Evolutionary conservation across 92 coral and sea anemone species (phyloP).

Genomic region (Palythoa grandiflora): DNA sequence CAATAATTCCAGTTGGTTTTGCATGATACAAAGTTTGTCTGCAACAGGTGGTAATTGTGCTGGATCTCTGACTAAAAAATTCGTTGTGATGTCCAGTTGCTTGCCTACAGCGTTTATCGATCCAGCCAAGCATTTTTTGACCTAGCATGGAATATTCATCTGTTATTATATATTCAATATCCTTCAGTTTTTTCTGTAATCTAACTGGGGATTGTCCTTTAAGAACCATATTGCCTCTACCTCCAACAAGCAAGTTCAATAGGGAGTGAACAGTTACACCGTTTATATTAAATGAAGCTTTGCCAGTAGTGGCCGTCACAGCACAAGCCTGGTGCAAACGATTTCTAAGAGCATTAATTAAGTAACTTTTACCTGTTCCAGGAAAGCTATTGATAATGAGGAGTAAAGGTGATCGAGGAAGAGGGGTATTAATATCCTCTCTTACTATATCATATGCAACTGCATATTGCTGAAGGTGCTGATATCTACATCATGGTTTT

Average conservation of each 20-base stretch:
- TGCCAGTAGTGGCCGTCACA: no score
- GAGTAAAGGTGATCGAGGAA: neutral
- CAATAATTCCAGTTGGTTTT: neutral
- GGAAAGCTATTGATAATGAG: neutral
- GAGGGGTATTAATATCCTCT: neutral
- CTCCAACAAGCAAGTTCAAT: no score
- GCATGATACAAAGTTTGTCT: neutral
- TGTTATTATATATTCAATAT: no score
- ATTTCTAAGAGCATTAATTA: no score
- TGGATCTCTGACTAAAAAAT: neutral
- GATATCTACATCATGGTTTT: neutral
- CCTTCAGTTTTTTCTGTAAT: no score
- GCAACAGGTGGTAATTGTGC: neutral
- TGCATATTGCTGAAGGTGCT: neutral
- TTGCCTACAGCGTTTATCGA: neutral
- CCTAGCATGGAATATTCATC: no score
- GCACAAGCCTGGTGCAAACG: no score
- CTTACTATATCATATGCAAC: neutral
- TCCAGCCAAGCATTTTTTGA: neutral
- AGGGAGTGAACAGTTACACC: no score
- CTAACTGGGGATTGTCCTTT: no score
- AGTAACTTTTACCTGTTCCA: no score
- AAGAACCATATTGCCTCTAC: no score
- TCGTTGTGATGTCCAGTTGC: neutral
- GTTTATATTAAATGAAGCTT: no score